Conservation (phyloP, 2,113 vertebrate species). For the Psittacus erithacus region DNA sequence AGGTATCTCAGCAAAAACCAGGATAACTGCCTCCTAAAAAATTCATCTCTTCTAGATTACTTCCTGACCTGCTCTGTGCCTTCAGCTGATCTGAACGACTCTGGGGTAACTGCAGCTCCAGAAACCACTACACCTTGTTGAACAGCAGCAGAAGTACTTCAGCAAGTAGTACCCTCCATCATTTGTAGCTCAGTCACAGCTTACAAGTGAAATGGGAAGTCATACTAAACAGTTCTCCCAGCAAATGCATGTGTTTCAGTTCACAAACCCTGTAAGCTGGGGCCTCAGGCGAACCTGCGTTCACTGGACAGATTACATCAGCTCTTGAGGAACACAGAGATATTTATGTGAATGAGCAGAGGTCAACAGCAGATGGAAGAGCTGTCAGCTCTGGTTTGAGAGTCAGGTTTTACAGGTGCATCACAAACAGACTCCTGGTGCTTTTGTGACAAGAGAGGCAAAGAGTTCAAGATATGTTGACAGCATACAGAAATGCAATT, state of each 20-base stretch:
- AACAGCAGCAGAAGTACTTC: not conserved
- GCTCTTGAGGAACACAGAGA: not conserved
- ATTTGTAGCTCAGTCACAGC: not conserved
- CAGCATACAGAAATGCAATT: not conserved
- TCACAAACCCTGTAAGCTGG: fast-evolving
- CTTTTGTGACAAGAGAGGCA: not conserved
- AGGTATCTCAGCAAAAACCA: not conserved
- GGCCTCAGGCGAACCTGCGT: not conserved
- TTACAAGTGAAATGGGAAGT: not conserved
- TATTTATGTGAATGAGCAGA: not conserved
- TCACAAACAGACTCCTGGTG: not conserved
- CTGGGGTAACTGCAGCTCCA: fast-evolving
- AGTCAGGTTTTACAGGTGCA: not conserved
- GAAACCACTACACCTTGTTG: not conserved
- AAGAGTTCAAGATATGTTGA: not conserved
- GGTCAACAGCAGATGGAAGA: slow-evolving; percentile 15
- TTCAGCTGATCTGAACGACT: not conserved
- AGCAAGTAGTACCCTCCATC: not conserved
- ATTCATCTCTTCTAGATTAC: not conserved
- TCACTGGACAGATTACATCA: not conserved
- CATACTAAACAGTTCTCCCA: not conserved
- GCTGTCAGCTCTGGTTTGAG: slow-evolving; percentile 30
- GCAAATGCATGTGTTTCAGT: not conserved
- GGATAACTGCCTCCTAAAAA: not conserved
- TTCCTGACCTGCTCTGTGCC: not conserved